These are phyloP conservation scores for Arctia plantaginis DNA, from an alignment of 2,888 invertebrate species.

Conservation along the genomic window DNA sequence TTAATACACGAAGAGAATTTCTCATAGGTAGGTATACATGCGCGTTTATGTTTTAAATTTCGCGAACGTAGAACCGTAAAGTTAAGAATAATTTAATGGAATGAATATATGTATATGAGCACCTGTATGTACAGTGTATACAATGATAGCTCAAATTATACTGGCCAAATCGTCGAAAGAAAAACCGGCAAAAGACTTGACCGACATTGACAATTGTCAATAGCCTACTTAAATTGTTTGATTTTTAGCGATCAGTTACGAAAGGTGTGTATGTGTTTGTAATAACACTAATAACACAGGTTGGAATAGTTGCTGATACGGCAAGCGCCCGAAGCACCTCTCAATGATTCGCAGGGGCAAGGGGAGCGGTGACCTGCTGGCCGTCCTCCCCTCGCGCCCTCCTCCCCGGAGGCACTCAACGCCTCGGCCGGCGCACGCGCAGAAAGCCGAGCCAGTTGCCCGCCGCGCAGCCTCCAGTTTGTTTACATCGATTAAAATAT, in stretches of 20 bases:
- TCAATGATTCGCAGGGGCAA: constrained; percentile 69
- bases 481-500: constrained; percentile 73
- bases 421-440: constrained; percentile 78
- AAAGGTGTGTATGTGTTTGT: constrained; percentile 38
- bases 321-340: constrained; percentile 63
- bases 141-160: not conserved
- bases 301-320: constrained; percentile 76
- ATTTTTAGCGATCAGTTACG: constrained; percentile 2
- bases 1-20: not conserved
- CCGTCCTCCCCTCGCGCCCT: constrained; percentile 55
- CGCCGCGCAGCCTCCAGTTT: constrained; percentile 85
- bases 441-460: constrained; percentile 79
- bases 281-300: constrained; percentile 72
- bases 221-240: constrained; percentile 1
- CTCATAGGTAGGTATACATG: too few relatives aligned
- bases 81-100: not conserved
- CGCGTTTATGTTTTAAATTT: too few relatives aligned
- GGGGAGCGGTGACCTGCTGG: constrained; percentile 68
- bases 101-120: not conserved
- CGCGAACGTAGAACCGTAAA: not conserved
- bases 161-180: not conserved
- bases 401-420: constrained; percentile 39
- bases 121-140: not conserved
- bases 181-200: not conserved
- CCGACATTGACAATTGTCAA: not conserved